Conservation (phyloP, 2,888 invertebrate species). For the Ceriagrion tenellum region DNA sequence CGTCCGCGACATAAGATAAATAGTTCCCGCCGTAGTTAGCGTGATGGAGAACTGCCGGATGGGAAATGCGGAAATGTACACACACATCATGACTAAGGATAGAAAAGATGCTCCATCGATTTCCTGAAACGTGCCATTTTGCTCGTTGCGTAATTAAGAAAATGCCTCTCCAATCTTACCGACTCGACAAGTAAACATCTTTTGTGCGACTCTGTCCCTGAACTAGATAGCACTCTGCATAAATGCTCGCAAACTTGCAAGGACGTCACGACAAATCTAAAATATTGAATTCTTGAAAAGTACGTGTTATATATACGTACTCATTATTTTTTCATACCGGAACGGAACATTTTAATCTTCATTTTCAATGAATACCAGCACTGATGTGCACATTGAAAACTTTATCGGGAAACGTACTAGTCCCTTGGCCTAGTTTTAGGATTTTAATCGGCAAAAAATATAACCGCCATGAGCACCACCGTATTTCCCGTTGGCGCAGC, state of each 20-base stretch:
- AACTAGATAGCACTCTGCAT: background rate
- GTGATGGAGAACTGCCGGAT: background rate
- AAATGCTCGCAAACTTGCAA: background rate
- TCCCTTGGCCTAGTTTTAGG: background rate
- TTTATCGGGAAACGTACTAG: background rate
- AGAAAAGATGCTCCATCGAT: background rate
- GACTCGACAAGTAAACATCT: background rate
- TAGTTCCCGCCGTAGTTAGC: background rate
- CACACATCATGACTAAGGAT: background rate
- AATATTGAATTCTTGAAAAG: background rate
- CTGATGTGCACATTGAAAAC: background rate
- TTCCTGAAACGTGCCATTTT: background rate
- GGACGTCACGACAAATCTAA: background rate
- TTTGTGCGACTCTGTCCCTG: background rate
- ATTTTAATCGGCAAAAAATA: background rate
- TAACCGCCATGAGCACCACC: background rate
- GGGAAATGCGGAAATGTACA: background rate
- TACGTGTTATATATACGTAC: background rate
- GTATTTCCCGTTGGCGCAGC: background rate
- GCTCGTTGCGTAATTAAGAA: background rate
- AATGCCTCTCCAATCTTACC: conserved; percentile 19
- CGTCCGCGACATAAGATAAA: background rate
- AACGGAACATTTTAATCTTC: background rate
- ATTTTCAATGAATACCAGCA: background rate
- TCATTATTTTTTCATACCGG: background rate